A percentile compares a stretch with the other conserved stretches of the same genome.
Conservation (phyloP, 2,113 vertebrate species). For the Rostratula benghalensis region DNA sequence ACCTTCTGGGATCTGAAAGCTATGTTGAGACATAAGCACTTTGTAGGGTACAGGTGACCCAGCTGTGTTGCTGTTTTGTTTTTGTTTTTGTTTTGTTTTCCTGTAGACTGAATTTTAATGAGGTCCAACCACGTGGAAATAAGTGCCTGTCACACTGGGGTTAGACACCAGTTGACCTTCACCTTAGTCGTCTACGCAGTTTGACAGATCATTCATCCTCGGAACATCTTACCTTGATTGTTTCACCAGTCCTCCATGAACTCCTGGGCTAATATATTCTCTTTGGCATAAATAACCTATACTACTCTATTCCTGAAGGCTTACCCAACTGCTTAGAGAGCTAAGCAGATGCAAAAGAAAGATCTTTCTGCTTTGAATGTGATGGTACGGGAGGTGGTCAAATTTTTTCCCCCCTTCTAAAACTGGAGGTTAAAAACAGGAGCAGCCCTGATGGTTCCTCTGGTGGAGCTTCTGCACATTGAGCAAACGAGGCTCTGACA, state of each 20-base stretch:
- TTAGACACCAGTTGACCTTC: slow-evolving; percentile 42
- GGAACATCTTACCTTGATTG: neutral
- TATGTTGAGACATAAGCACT: slow-evolving; percentile 70
- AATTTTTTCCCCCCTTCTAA: neutral
- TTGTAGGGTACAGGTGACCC: slow-evolving; percentile 68
- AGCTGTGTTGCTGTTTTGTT: slow-evolving; percentile 61
- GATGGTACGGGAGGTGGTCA: accelerated
- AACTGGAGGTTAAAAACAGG: neutral
- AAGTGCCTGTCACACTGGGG: slow-evolving; percentile 61
- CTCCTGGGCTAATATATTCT: neutral
- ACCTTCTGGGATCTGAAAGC: slow-evolving; percentile 56
- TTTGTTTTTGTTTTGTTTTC: slow-evolving; percentile 18
- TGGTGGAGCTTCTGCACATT: slow-evolving; percentile 31
- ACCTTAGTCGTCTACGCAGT: neutral
- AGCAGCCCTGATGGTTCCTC: neutral
- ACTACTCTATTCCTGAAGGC: neutral
- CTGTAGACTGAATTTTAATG: slow-evolving; percentile 56
- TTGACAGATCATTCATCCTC: neutral
- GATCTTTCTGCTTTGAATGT: neutral
- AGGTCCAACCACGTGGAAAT: slow-evolving; percentile 57
- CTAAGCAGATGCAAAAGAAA: neutral
- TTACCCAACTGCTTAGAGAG: neutral
- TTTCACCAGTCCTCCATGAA: neutral
- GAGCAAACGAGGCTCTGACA: slow-evolving; percentile 21
- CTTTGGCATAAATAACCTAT: neutral